Evolutionary conservation across 2,113 vertebrate species (phyloP), one percentile per base, ranked within the genome.

Genomic region (Poeciliopsis retropinna): DNA sequence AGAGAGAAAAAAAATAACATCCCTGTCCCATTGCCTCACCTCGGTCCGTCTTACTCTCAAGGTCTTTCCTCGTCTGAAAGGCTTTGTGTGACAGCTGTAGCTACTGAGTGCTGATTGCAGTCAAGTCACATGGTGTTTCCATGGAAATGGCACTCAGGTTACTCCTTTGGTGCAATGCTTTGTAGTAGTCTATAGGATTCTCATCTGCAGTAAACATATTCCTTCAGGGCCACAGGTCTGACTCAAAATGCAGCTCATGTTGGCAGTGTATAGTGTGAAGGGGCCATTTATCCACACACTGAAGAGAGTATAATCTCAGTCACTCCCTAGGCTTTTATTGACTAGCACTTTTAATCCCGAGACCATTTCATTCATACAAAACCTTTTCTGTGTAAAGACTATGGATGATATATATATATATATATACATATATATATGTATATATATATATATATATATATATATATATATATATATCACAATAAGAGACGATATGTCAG

Each of bases 141-240:
- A 95, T 95, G 94, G 93, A 89, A 92, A 94, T 91, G 86, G 84
- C 85, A 85, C 87, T 79, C 80, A 91, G 87, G 90, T 90, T 90
- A 88, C 87, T 87, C 66, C 85, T 88, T 91, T 89, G 88, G 88
- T 90, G 84, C 77, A 70, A 27, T 51, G 72, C 80, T 84, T 81
- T 72, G 76, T 67, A 78, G 79, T 61, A 67, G 76, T 85, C 83
- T 78, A 72, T 85, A 72, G 75, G 57, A 70, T 75, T 73, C 76
- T 79, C 83, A 84, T 85, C 86, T 85, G 85, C 73, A 78, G 72
- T 67, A 86, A 37, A 85, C 63, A 34, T 82, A 65, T 84, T 47
- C 2, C 76, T 83, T 67, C 71, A 70, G 63, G n/a, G 64, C 80
- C 63, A 75, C 54, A 66, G 76, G 57, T 86, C 70, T 78, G 41